Percentiles rank a stretch among this genome's conserved stretches.
Conservation (phyloP, 2,113 vertebrate species). For the Pao palembangensis region DNA sequence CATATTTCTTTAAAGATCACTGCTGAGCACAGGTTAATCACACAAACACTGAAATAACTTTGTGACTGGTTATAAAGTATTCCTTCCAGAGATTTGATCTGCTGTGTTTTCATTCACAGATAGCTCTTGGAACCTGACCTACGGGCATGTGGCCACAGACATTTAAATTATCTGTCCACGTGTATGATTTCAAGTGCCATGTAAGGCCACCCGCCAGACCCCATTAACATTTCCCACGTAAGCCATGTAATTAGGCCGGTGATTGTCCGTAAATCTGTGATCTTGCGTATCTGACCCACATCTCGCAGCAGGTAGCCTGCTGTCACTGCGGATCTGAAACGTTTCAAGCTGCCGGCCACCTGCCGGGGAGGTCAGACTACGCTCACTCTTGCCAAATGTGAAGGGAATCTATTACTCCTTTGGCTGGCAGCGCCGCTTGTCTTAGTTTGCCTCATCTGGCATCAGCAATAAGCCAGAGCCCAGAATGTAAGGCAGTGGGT, state of each 20-base stretch:
- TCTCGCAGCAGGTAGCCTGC: conserved; percentile 38
- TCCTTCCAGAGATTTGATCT: not conserved
- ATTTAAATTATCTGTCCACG: not conserved
- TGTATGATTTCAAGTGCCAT: not conserved
- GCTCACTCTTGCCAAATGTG: conserved; percentile 48
- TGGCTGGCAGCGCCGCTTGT: conserved; percentile 29
- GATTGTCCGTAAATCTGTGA: conserved; percentile 16
- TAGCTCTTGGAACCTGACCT: not conserved
- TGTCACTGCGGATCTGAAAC: conserved; percentile 41
- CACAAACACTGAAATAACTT: not conserved
- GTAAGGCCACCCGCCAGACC: conserved; percentile 3
- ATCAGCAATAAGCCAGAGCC: conserved; percentile 34
- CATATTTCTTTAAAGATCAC: not conserved
- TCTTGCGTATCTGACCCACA: conserved; percentile 42
- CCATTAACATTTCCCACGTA: conserved; percentile 19
- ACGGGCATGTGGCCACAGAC: not conserved
- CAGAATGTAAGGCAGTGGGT: conserved; percentile 37
- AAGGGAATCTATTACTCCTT: conserved; percentile 39
- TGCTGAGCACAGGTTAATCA: not conserved
- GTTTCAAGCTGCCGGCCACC: conserved; percentile 53
- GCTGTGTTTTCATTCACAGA: not conserved
- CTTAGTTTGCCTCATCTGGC: conserved; percentile 26
- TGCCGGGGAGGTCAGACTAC: conserved; percentile 54
- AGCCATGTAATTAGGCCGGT: conserved; percentile 26
- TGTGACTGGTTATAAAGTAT: not conserved